phyloP scores from a whole-genome alignment of 2,797 vertebrate species.

The Acropternis orthonyx region DNA sequence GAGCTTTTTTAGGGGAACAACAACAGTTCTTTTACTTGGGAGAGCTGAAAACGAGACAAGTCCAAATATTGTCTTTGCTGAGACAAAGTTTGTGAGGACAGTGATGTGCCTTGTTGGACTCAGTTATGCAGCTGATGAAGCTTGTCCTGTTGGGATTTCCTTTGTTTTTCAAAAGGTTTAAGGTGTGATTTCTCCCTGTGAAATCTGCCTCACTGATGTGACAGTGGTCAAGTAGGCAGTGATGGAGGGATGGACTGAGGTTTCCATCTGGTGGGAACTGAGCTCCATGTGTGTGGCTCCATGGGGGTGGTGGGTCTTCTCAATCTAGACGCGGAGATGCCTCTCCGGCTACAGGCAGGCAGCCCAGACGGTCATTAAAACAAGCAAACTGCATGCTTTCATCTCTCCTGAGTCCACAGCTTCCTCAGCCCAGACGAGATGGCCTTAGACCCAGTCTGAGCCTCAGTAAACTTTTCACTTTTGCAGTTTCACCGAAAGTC shows the following conservation, averaged over 20 bases:
- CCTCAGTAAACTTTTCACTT: neutral
- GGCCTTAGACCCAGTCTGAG: neutral
- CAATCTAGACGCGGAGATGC: neutral
- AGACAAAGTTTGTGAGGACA: neutral
- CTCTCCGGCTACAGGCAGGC: neutral
- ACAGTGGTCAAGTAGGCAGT: neutral
- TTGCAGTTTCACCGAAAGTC: neutral
- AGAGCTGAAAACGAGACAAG: neutral
- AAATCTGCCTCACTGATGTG: neutral
- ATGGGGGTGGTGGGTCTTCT: neutral
- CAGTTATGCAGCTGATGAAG: neutral
- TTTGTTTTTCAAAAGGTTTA: neutral
- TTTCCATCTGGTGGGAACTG: neutral
- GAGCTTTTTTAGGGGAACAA: slow-evolving; percentile 11
- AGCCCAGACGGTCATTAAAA: neutral
- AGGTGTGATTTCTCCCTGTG: neutral
- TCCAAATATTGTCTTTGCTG: neutral
- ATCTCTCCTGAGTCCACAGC: neutral
- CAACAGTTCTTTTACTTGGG: neutral
- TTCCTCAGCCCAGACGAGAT: neutral
- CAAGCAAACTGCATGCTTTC: neutral
- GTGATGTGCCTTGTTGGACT: neutral
- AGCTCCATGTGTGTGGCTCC: neutral
- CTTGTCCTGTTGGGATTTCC: neutral
- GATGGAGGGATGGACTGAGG: neutral